Conservation (phyloP, 2,888 invertebrate genomes). For the Mamestra brassicae region DNA sequence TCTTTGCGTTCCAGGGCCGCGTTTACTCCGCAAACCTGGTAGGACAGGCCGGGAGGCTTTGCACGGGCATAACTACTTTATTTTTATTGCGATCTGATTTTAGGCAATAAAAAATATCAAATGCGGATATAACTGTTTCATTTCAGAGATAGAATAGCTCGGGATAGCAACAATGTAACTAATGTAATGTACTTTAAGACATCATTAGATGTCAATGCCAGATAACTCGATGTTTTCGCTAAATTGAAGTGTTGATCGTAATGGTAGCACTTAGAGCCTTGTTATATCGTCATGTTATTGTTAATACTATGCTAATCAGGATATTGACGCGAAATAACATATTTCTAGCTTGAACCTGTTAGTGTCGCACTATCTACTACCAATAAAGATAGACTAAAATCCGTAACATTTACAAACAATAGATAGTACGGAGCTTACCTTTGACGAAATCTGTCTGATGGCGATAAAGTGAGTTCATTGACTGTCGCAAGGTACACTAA, state of each 20-base stretch:
- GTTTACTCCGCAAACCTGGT: too few relatives aligned
- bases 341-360: conserved; percentile 20
- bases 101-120: too few relatives aligned
- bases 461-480: background rate
- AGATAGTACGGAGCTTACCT: background rate
- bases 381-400: background rate
- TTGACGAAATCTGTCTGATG: conserved; percentile 8
- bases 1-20: too few relatives aligned
- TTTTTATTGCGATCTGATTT: too few relatives aligned
- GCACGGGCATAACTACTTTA: too few relatives aligned
- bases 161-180: too few relatives aligned
- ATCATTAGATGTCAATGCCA: conserved; percentile 26
- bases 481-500: background rate
- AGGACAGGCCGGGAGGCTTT: too few relatives aligned
- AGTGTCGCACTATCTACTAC: background rate
- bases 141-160: background rate
- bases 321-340: conserved; percentile 1
- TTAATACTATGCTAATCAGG: conserved; percentile 28
- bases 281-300: conserved; percentile 28
- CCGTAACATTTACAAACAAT: background rate
- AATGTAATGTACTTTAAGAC: background rate
- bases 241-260: conserved; percentile 20
- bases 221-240: conserved; percentile 1
- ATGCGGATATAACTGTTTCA: too few relatives aligned
- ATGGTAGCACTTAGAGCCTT: conserved; percentile 3